phyloP scores from a whole-genome alignment of 2,888 invertebrate genomes.

The Dryobotodes eremita region DNA sequence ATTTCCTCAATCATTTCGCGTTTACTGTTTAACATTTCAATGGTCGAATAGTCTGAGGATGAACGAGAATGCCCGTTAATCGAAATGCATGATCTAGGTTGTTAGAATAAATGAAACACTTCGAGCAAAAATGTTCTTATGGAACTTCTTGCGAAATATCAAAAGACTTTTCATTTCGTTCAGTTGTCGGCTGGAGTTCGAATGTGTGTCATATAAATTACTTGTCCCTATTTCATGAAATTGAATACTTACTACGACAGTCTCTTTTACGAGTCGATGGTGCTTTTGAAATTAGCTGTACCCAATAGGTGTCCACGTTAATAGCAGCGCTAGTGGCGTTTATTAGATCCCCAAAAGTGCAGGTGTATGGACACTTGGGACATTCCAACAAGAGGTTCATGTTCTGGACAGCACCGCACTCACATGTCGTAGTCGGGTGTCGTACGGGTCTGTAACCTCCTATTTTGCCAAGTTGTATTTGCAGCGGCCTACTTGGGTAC shows the following conservation, averaged over 20 bases:
- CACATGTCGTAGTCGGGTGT: no score
- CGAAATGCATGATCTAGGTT: slow-evolving; percentile 7
- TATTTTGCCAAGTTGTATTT: neutral
- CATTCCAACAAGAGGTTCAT: neutral
- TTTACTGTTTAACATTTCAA: slow-evolving; percentile 22
- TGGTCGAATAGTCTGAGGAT: neutral
- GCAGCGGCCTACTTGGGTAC: neutral
- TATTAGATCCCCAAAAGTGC: neutral
- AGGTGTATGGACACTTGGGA: neutral
- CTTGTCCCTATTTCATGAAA: neutral
- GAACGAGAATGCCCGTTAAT: slow-evolving; percentile 8
- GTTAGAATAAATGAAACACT: neutral
- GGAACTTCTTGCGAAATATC: neutral
- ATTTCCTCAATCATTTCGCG: slow-evolving; percentile 45
- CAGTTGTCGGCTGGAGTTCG: neutral
- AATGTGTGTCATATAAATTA: neutral
- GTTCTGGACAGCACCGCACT: neutral
- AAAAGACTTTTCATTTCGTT: neutral
- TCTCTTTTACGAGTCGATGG: neutral
- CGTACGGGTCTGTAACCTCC: neutral
- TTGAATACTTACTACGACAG: neutral
- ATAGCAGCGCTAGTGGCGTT: neutral
- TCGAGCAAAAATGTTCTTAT: neutral
- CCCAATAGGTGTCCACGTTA: neutral
- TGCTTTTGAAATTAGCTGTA: neutral